Evolutionary conservation across 2,888 invertebrate genomes (phyloP).

Genomic region (Synergus laeviventris): DNA sequence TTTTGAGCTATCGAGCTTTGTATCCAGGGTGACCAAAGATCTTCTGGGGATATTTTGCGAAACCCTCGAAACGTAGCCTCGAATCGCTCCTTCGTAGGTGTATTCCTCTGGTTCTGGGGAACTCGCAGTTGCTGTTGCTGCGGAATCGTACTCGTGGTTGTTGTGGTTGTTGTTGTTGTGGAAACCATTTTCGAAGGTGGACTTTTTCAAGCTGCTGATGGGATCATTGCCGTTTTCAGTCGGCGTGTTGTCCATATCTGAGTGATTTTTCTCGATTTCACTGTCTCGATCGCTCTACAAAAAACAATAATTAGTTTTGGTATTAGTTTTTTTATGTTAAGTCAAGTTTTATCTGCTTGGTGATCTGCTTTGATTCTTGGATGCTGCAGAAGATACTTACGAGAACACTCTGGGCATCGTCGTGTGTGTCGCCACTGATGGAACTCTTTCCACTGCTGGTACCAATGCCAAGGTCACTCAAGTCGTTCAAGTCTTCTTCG

Average conservation of each 20-base stretch:
- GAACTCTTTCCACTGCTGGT: constrained; percentile 75
- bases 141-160: constrained; percentile 81
- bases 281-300: constrained; percentile 74
- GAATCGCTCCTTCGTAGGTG: constrained; percentile 92
- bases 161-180: constrained; percentile 70
- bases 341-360: background rate
- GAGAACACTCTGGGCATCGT: constrained; percentile 72
- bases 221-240: constrained; percentile 57
- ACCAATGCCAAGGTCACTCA: constrained; percentile 88
- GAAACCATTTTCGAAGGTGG: constrained; percentile 67
- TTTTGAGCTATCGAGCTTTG: constrained; percentile 57
- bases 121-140: constrained; percentile 82
- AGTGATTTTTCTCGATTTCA: constrained; percentile 73
- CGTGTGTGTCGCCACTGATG: constrained; percentile 73
- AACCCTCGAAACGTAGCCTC: constrained; percentile 89
- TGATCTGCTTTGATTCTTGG: background rate
- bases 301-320: background rate
- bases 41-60: constrained; percentile 73
- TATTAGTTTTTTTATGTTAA: background rate
- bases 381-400: constrained; percentile 58
- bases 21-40: constrained; percentile 65
- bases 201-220: constrained; percentile 62
- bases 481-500: constrained; percentile 89
- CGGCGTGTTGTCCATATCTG: constrained; percentile 68
- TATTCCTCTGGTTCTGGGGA: constrained; percentile 87